A percentile compares a stretch with the other conserved stretches of the same genome.
These are phyloP conservation scores for Eumacrocentrus americanus DNA, from an alignment of 2,888 invertebrate species.

Conservation along the genomic window DNA sequence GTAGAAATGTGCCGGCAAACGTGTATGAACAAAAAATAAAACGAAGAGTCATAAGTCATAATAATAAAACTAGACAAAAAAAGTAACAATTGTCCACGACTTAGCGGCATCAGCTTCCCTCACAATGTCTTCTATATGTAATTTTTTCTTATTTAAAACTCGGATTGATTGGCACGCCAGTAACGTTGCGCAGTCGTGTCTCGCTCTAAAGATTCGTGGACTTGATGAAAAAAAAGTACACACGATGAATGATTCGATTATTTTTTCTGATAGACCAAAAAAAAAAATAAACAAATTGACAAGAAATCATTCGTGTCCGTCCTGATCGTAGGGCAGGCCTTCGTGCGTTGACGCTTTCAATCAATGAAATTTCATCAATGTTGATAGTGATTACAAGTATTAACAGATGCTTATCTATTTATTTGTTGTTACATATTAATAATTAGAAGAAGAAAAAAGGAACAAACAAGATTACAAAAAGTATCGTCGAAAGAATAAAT, in stretches of 20 bases:
- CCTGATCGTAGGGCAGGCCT: conserved; percentile 1
- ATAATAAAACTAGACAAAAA: background rate
- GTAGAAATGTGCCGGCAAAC: no score
- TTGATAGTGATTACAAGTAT: conserved; percentile 56
- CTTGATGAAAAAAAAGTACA: conserved; percentile 11
- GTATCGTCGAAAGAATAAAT: conserved; percentile 53
- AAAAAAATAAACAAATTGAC: conserved; percentile 39
- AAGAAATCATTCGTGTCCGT: conserved; percentile 19
- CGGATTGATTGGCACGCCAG: background rate
- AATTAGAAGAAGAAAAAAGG: conserved; percentile 48
- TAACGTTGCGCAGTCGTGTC: background rate
- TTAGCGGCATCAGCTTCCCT: background rate
- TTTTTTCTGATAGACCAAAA: conserved; percentile 2
- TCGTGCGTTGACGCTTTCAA: conserved; percentile 29
- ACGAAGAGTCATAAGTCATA: background rate
- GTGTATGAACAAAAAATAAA: background rate
- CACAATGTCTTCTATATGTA: no score
- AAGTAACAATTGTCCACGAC: no score
- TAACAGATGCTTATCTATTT: conserved; percentile 59
- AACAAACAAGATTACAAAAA: conserved; percentile 34
- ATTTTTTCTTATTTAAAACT: no score
- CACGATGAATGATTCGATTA: background rate
- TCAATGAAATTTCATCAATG: conserved; percentile 51
- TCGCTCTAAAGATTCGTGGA: background rate
- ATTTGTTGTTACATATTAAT: conserved; percentile 59